phyloP scores from a whole-genome alignment of 2,888 invertebrate species.

The Limenitis camilla region DNA sequence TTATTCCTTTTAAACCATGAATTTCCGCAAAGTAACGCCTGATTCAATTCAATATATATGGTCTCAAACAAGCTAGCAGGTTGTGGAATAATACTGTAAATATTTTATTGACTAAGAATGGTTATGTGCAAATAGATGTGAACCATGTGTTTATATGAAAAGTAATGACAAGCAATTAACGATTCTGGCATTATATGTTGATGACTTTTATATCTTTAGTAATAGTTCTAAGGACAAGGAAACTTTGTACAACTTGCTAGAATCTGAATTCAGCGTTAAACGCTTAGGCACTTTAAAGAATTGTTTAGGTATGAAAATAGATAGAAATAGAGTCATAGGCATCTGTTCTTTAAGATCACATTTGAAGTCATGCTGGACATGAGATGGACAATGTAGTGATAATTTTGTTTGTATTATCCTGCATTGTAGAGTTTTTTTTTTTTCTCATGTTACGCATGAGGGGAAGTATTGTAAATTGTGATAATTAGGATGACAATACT shows the following conservation, averaged over 20 bases:
- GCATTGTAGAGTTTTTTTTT: too few relatives aligned
- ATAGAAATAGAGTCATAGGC: not conserved
- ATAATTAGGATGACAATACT: too few relatives aligned
- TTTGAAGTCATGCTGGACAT: too few relatives aligned
- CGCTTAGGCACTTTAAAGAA: slow-evolving; percentile 1
- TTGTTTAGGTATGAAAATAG: slow-evolving; percentile 12
- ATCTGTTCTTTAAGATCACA: too few relatives aligned
- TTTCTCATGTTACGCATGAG: too few relatives aligned
- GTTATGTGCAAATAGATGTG: not conserved
- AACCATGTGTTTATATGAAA: slow-evolving; percentile 19
- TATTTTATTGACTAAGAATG: not conserved
- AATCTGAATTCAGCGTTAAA: slow-evolving; percentile 8
- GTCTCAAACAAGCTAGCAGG: too few relatives aligned
- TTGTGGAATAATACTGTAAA: not conserved
- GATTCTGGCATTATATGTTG: slow-evolving; percentile 3
- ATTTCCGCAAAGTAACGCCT: too few relatives aligned
- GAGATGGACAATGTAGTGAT: too few relatives aligned
- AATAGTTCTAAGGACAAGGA: not conserved
- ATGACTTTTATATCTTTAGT: not conserved
- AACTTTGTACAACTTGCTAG: not conserved
- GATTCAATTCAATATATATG: too few relatives aligned
- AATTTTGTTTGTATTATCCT: too few relatives aligned
- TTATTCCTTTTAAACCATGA: too few relatives aligned
- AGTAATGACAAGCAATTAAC: not conserved
- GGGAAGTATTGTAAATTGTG: too few relatives aligned